Evolutionary conservation across 1,140 invertebrate species (phyloP).

Genomic region (Diorhabda elongata): DNA sequence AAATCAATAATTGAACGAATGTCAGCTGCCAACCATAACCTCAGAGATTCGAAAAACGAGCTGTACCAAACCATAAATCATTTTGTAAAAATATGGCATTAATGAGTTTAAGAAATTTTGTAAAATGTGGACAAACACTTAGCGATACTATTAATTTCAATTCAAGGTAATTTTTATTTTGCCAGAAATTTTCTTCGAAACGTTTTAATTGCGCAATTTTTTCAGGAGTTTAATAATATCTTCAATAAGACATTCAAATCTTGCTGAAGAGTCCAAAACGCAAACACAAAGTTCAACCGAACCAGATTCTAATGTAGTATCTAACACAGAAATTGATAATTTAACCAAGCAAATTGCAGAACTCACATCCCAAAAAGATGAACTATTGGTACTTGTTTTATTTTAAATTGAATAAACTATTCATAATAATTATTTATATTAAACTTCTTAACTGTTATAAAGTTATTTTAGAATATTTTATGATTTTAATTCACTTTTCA

Average conservation of each 20-base stretch:
- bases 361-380: constrained; percentile 54
- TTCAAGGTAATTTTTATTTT: constrained; percentile 25
- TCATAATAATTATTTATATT: constrained; percentile 11
- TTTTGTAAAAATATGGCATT: constrained; percentile 32
- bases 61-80: neutral
- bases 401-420: neutral
- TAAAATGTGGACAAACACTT: constrained; percentile 32
- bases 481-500: constrained; percentile 44
- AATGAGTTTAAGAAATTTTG: constrained; percentile 29
- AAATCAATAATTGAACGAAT: too few species aligned
- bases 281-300: constrained; percentile 14
- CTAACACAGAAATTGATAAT: constrained; percentile 51
- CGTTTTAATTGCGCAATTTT: constrained; percentile 4
- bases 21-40: neutral
- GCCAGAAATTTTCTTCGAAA: neutral
- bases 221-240: constrained; percentile 30
- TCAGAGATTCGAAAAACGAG: neutral
- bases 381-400: constrained; percentile 49
- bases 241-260: constrained; percentile 33
- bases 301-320: constrained; percentile 43
- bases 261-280: constrained; percentile 42
- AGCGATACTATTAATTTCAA: constrained; percentile 30
- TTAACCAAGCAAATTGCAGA: constrained; percentile 57
- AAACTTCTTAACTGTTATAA: too few species aligned
- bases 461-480: too few species aligned